Conservation (phyloP, 2,113 vertebrate genomes). For the Heptranchias perlo region DNA sequence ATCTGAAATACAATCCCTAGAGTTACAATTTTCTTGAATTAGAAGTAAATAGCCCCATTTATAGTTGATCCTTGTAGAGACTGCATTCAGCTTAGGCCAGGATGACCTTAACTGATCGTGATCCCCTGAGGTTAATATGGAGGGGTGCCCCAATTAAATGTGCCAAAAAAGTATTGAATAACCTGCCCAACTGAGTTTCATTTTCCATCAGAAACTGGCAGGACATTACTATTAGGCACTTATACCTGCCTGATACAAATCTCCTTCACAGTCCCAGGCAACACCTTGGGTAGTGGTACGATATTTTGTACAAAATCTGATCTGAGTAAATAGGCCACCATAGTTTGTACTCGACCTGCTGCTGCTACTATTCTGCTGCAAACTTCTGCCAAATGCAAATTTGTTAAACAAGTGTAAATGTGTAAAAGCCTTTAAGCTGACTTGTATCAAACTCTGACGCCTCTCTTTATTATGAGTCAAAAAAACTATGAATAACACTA, state of each 20-base stretch:
- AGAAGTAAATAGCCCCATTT: slow-evolving; percentile 24
- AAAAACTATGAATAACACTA: not conserved
- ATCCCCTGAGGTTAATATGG: slow-evolving; percentile 20
- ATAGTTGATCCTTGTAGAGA: slow-evolving; percentile 8
- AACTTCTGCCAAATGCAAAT: not conserved
- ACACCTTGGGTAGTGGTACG: not conserved
- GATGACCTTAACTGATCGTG: not conserved
- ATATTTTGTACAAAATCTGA: not conserved
- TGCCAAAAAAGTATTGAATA: slow-evolving; percentile 2
- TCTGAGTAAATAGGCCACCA: not conserved
- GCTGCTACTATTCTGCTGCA: not conserved
- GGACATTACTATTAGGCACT: not conserved
- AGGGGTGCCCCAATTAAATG: not conserved
- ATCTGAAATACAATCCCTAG: not conserved
- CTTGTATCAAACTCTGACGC: not conserved
- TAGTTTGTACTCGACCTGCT: not conserved
- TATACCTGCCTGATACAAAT: not conserved
- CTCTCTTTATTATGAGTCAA: not conserved
- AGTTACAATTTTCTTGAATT: slow-evolving; percentile 23
- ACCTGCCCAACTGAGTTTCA: not conserved
- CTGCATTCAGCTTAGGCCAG: slow-evolving; percentile 13
- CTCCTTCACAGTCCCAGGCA: not conserved
- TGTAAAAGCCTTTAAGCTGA: not conserved
- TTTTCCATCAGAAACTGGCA: slow-evolving; percentile 21
- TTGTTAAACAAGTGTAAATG: not conserved